phyloP scores from a whole-genome alignment of 2,113 vertebrate species.

The Ciconia stormi region DNA sequence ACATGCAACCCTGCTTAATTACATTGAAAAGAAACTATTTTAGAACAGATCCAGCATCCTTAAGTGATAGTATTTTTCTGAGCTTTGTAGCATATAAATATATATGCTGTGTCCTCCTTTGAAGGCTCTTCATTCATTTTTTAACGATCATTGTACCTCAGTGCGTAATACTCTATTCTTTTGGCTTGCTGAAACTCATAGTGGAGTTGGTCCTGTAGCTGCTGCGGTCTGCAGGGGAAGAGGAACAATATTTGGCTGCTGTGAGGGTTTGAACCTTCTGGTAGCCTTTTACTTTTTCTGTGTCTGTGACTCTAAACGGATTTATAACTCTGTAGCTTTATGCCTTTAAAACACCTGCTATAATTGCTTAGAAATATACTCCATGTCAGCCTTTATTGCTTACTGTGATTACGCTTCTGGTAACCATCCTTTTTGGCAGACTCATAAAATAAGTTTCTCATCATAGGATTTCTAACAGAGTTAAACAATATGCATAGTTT shows the following conservation, averaged over 20 bases:
- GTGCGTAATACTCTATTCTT: not conserved
- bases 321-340: constrained; percentile 36
- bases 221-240: not conserved
- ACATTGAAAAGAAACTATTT: not conserved
- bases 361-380: constrained; percentile 49
- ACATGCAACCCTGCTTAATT: not conserved
- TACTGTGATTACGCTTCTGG: constrained; percentile 20
- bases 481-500: constrained; percentile 18
- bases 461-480: not conserved
- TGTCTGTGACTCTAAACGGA: not conserved
- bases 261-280: not conserved
- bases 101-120: not conserved
- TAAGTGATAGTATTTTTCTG: not conserved
- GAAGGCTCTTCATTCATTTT: not conserved
- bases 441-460: constrained; percentile 42
- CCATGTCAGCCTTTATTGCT: constrained; percentile 52
- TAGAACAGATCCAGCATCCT: not conserved
- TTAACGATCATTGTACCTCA: not conserved
- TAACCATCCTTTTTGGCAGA: constrained; percentile 46
- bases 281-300: not conserved
- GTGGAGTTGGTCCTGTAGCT: not conserved
- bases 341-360: constrained; percentile 47
- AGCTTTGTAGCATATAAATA: not conserved
- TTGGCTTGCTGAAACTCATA: not conserved
- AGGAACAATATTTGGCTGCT: not conserved